Evolutionary conservation across 1,140 invertebrate species (phyloP).

Genomic region (Drosophila eugracilis): DNA sequence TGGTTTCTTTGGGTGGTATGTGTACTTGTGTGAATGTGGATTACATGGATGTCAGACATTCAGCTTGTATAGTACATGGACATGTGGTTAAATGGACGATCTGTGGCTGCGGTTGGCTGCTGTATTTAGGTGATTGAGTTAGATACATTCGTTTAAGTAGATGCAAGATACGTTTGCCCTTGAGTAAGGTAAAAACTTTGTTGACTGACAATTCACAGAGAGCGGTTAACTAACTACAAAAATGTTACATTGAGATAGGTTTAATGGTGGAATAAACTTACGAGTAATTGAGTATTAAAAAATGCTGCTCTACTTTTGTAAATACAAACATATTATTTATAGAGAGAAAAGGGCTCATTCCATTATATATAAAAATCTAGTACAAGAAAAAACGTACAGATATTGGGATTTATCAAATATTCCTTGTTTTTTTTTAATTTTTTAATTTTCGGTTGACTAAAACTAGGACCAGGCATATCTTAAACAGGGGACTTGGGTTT

Average conservation of each 20-base stretch:
- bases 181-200: slow-evolving; percentile 9
- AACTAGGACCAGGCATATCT: slow-evolving; percentile 23
- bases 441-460: slow-evolving; percentile 16
- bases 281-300: slow-evolving; percentile 35
- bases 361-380: slow-evolving; percentile 52
- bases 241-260: slow-evolving; percentile 63
- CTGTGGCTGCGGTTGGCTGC: slow-evolving; percentile 28
- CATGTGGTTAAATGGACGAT: slow-evolving; percentile 50
- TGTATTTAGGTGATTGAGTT: slow-evolving; percentile 33
- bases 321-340: slow-evolving; percentile 43
- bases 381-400: slow-evolving; percentile 35
- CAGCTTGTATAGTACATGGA: slow-evolving; percentile 68
- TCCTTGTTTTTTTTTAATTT: slow-evolving; percentile 16
- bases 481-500: slow-evolving; percentile 4
- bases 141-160: slow-evolving; percentile 43
- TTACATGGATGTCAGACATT: slow-evolving; percentile 55
- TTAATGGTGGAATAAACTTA: slow-evolving; percentile 53
- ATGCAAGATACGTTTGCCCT: slow-evolving; percentile 33
- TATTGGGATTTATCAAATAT: slow-evolving; percentile 18
- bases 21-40: slow-evolving; percentile 2
- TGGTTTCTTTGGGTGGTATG: slow-evolving; percentile 16
- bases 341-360: slow-evolving; percentile 57
- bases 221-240: slow-evolving; percentile 68
- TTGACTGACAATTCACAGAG: slow-evolving; percentile 38
- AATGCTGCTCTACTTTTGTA: slow-evolving; percentile 34